Conservation (phyloP, 1,140 invertebrate species). For the Meloidogyne hapla region DNA sequence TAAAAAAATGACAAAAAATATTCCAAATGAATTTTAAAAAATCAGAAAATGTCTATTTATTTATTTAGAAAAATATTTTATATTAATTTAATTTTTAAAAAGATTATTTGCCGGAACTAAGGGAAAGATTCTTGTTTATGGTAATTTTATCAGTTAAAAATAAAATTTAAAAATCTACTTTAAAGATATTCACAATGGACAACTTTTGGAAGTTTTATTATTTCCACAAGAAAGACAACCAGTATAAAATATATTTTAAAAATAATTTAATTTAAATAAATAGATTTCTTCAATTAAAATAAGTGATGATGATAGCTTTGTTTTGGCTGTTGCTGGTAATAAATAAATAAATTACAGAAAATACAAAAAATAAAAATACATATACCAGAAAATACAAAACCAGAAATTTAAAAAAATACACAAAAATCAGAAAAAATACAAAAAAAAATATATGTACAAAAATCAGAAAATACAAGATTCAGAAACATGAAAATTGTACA, state of each 20-base stretch:
- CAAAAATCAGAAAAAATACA: too few species aligned
- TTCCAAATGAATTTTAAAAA: too few species aligned
- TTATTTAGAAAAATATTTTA: neutral
- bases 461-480: too few species aligned
- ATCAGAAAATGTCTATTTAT: neutral
- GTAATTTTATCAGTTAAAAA: neutral
- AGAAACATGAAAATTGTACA: too few species aligned
- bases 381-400: too few species aligned
- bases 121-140: slow-evolving; percentile 45
- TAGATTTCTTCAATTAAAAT: slow-evolving; percentile 40
- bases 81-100: neutral
- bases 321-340: slow-evolving; percentile 51
- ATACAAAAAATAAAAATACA: too few species aligned
- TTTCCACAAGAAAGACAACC: slow-evolving; percentile 11
- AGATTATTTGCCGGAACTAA: slow-evolving; percentile 49
- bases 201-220: slow-evolving; percentile 39
- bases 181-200: slow-evolving; percentile 49
- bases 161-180: neutral
- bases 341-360: too few species aligned
- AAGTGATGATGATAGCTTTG: slow-evolving; percentile 51
- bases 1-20: too few species aligned
- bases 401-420: too few species aligned
- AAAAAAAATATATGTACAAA: too few species aligned
- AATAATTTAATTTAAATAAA: slow-evolving; percentile 7
- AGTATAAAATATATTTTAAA: neutral